Base-by-base conservation (phyloP, 2,888 invertebrate species). In the Epiblema foenella region DNA sequence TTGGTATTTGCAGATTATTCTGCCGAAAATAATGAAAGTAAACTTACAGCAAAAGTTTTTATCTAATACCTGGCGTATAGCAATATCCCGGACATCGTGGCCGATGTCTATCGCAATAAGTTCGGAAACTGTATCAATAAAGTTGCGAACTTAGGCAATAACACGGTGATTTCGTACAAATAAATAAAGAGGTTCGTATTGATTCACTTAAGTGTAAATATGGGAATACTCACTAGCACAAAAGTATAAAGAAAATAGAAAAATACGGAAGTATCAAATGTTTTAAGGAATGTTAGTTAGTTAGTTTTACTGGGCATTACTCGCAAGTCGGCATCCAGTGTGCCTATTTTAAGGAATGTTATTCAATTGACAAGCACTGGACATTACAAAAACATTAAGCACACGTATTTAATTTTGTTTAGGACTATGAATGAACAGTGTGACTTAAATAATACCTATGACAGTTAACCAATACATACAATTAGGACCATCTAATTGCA, bases 41-140 rank as follows among this genome's bases (percentile, higher is more conserved):
- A 63, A 58, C 29, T 51, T 64, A 24, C n/a, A n/a, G 9, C 33
- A 17, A 59, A 69, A 39, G 18, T 52, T 64, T 12, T 57, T 64
- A 52, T 3, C 2, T 24, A 24, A 59, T 69, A 69, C 39, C 69
- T 60, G 63, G 20, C 52, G 56, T 20, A 52, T 17, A 33, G 77
- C 76, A 83, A 85, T 83, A 86, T 84, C 81, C 82, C 82, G 81
- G 81, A 85, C 83, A 86, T 84, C 81, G 82, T 83, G 81, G 81
- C 76, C 79, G 77, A 80, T 85, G 82, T 84, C 83, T 79, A 81
- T 84, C 79, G 85, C 79, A 86, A 90, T 89, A 87, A 90, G 88
- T 92, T 93, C 75, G 83, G 81, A 80, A 91, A 92, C 92, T 91
- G 88, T 88, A 89, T 91, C 89, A 91, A 91, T 90, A 93, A 90